These are phyloP conservation scores for Cossypha heuglini DNA, from an alignment of 2,797 vertebrate species.

Conservation along the genomic window DNA sequence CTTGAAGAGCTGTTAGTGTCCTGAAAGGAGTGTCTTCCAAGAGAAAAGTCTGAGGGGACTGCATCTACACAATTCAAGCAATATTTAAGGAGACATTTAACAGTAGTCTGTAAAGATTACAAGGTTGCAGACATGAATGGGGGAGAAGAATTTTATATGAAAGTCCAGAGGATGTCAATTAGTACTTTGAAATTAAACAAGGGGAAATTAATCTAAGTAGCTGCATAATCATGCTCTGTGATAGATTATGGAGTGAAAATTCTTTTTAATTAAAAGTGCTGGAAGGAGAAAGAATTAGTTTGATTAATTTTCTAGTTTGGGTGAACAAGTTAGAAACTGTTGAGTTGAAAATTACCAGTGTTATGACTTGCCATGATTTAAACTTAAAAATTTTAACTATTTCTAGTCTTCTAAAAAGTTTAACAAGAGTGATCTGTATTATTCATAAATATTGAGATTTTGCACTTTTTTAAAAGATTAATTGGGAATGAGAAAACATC, in stretches of 20 bases:
- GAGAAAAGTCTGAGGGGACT: background rate
- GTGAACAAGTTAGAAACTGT: background rate
- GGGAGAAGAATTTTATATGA: background rate
- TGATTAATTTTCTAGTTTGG: background rate
- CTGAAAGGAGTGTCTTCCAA: background rate
- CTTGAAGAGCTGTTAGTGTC: background rate
- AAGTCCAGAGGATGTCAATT: background rate
- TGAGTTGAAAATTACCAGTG: background rate
- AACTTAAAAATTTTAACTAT: background rate
- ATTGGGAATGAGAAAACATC: background rate
- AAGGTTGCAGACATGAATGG: background rate
- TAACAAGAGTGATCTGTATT: background rate
- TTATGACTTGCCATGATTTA: background rate
- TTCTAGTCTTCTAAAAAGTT: background rate
- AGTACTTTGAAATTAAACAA: slow-evolving; percentile 21
- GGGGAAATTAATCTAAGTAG: background rate
- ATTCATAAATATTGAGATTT: background rate
- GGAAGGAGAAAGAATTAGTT: background rate
- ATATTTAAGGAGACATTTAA: background rate
- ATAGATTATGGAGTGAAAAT: background rate
- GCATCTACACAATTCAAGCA: background rate
- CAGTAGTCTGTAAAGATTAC: background rate
- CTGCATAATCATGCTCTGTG: background rate
- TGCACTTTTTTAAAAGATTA: background rate
- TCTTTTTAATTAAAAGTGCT: slow-evolving; percentile 37